A percentile compares a stretch with the other conserved stretches of the same genome.
Evolutionary conservation across 2,888 invertebrate genomes (phyloP).

Genomic region (Steinernema scapterisci): DNA sequence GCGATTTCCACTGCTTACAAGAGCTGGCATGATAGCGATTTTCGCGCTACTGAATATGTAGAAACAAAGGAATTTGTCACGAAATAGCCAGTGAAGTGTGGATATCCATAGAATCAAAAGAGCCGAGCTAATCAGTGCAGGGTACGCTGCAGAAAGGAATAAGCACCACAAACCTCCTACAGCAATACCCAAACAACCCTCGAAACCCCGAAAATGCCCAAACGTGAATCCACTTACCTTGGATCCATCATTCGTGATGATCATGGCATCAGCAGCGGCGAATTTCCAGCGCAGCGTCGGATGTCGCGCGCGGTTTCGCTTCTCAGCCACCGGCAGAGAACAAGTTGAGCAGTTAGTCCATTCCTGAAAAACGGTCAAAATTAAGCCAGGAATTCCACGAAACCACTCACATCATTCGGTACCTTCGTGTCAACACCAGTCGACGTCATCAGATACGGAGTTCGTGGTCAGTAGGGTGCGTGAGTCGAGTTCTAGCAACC

Average conservation of each 20-base stretch:
- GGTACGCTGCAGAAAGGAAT: no score
- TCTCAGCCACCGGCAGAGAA: neutral
- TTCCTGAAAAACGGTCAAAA: neutral
- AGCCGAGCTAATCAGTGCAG: no score
- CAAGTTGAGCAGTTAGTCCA: neutral
- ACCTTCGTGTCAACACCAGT: neutral
- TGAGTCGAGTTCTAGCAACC: neutral
- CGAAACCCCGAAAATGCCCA: neutral
- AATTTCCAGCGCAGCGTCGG: constrained; percentile 17
- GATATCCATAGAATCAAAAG: no score
- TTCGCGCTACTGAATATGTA: no score
- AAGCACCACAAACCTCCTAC: no score
- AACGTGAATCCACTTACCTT: neutral
- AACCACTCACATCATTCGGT: neutral
- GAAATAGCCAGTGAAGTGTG: no score
- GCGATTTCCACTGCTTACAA: no score
- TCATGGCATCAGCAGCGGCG: neutral
- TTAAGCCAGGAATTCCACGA: neutral
- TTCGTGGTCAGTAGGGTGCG: neutral
- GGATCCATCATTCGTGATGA: constrained; percentile 24
- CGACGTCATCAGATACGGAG: neutral
- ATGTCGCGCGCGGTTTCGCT: neutral
- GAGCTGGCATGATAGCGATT: no score
- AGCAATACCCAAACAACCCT: neutral
- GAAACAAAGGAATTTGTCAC: no score